Percentiles rank a stretch among this genome's conserved stretches.
phyloP scores from a whole-genome alignment of 1,140 invertebrate genomes.

The Macrobrachium rosenbergii region DNA sequence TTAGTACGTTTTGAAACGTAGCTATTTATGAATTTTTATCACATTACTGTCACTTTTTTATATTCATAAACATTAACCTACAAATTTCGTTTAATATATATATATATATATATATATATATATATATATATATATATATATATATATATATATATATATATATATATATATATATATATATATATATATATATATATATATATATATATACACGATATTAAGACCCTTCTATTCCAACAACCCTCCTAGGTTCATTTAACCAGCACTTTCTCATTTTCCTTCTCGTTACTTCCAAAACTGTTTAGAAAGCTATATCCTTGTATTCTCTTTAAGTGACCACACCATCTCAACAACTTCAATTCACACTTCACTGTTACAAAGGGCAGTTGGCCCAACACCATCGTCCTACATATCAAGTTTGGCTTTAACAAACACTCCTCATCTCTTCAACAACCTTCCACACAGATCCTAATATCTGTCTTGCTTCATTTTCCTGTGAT shows the following conservation, averaged over 20 bases:
- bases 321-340: no score
- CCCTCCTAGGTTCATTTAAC: no score
- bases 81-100: not conserved
- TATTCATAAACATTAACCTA: not conserved
- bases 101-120: constrained; percentile 4
- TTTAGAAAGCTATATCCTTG: not conserved
- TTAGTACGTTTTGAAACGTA: not conserved
- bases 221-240: no score
- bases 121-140: constrained; percentile 28
- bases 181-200: not conserved
- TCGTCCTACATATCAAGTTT: no score
- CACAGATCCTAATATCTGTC: no score
- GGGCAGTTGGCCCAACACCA: no score
- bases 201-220: constrained; percentile 13
- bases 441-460: no score
- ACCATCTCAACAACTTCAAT: no score
- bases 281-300: not conserved
- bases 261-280: no score
- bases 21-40: not conserved
- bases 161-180: not conserved
- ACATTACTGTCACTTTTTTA: not conserved
- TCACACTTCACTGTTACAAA: no score
- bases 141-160: constrained; percentile 30
- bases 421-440: no score
- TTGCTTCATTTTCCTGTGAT: no score